Percentiles rank a stretch among this genome's conserved stretches.
phyloP scores from a whole-genome alignment of 2,888 invertebrate genomes.

The Agonopterix subpropinquella region DNA sequence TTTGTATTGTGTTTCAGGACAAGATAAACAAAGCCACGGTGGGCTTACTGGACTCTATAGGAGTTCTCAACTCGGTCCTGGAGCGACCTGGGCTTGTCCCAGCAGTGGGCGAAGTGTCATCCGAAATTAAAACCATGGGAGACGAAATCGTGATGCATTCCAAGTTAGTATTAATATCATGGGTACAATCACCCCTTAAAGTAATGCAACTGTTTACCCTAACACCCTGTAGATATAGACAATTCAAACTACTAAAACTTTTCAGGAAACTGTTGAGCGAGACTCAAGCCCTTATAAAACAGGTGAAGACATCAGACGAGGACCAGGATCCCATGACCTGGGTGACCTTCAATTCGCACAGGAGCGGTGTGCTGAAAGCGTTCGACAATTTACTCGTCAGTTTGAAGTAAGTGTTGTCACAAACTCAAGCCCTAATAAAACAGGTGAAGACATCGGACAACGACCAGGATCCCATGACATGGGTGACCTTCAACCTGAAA shows the following conservation, averaged over 20 bases:
- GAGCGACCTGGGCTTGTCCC: slow-evolving; percentile 29
- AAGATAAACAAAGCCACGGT: slow-evolving; percentile 19
- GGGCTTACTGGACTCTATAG: slow-evolving; percentile 22
- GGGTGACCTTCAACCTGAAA: no score
- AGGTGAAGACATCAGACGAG: slow-evolving; percentile 25
- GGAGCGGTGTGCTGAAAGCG: slow-evolving; percentile 36
- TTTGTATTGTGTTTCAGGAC: slow-evolving; percentile 16
- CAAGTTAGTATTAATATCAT: slow-evolving; percentile 20
- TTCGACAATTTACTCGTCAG: slow-evolving; percentile 43
- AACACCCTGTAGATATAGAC: background rate
- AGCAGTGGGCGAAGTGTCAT: slow-evolving; percentile 10
- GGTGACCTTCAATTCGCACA: slow-evolving; percentile 39
- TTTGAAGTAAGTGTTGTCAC: no score
- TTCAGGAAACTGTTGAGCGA: slow-evolving; percentile 37
- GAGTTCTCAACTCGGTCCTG: slow-evolving; percentile 13
- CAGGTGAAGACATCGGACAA: no score
- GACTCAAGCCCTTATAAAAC: slow-evolving; percentile 41
- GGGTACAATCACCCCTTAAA: no score
- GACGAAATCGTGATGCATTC: slow-evolving; percentile 35
- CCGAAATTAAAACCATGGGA: slow-evolving; percentile 20
- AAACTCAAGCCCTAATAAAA: no score
- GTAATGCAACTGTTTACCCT: no score
- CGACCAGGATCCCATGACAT: no score
- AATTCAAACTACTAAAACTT: background rate
- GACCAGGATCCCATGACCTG: slow-evolving; percentile 46